These are phyloP conservation scores for Sceloporus tristichus DNA, from an alignment of 2,113 vertebrate species.

Conservation along the genomic window DNA sequence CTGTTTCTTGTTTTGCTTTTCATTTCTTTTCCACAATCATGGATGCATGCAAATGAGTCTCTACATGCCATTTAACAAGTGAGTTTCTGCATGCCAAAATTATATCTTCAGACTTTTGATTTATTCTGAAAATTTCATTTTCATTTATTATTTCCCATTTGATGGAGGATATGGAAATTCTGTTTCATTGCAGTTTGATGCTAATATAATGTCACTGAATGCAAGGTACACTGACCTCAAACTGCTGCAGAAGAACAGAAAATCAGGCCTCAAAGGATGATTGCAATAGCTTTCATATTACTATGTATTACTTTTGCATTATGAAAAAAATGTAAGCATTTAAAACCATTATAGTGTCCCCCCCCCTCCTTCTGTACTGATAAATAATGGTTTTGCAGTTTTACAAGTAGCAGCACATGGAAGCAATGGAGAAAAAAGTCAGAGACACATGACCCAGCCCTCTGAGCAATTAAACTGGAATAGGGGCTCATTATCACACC, in stretches of 20 bases:
- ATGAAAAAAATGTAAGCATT: background rate
- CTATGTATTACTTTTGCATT: conserved; percentile 4
- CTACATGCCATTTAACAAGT: background rate
- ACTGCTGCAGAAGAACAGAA: background rate
- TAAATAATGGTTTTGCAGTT: background rate
- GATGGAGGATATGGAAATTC: background rate
- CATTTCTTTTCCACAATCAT: conserved; percentile 42
- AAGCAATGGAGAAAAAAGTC: conserved; percentile 16
- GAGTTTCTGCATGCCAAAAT: background rate
- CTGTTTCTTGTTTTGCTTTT: conserved; percentile 42
- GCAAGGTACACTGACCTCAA: background rate
- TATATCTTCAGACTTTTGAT: conserved; percentile 6
- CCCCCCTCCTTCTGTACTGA: background rate
- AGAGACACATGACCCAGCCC: background rate
- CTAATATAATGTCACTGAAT: conserved; percentile 13
- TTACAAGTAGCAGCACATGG: background rate
- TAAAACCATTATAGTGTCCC: conserved; percentile 11
- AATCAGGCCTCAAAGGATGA: background rate
- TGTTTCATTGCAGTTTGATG: conserved; percentile 18
- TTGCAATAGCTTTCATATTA: conserved; percentile 8
- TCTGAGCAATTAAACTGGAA: background rate
- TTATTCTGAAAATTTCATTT: background rate
- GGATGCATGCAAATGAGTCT: conserved; percentile 3
- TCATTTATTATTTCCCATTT: background rate
- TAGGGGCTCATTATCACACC: background rate